phyloP scores from a whole-genome alignment of 2,113 vertebrate species.

The Panurus biarmicus region DNA sequence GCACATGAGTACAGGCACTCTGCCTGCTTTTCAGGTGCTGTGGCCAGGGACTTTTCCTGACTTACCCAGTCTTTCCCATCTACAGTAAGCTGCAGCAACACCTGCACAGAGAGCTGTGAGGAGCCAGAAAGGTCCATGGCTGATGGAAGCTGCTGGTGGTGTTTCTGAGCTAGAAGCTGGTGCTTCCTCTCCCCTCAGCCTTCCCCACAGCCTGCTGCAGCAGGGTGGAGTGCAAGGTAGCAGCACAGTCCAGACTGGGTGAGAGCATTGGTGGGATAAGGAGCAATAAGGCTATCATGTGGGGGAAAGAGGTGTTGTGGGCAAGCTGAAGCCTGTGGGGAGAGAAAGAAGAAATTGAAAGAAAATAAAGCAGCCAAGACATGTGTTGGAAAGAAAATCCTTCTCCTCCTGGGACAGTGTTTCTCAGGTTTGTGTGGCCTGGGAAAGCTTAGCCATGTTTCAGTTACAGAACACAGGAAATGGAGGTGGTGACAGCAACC shows the following conservation, averaged over 20 bases:
- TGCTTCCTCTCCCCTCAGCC: not conserved
- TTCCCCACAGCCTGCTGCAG: not conserved
- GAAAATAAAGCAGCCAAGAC: not conserved
- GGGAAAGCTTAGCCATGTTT: not conserved
- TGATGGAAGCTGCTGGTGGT: not conserved
- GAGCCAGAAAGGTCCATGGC: not conserved
- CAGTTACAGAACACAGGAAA: not conserved
- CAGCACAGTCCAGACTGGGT: not conserved
- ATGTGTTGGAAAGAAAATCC: not conserved
- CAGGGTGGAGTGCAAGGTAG: not conserved
- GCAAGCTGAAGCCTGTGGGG: not conserved
- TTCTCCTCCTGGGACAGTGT: not conserved
- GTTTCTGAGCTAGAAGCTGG: not conserved
- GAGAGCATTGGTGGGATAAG: not conserved
- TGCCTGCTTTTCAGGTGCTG: not conserved
- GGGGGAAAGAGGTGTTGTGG: not conserved
- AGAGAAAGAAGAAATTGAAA: not conserved
- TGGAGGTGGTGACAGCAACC: not conserved
- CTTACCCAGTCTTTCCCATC: not conserved
- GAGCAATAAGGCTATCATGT: not conserved
- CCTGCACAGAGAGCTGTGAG: not conserved
- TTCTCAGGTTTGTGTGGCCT: not conserved
- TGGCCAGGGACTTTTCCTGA: not conserved
- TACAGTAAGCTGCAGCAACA: not conserved
- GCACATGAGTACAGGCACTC: not conserved